Base-by-base conservation (phyloP, 2,888 invertebrate genomes). In the Mesorhabditis sp. region DNA sequence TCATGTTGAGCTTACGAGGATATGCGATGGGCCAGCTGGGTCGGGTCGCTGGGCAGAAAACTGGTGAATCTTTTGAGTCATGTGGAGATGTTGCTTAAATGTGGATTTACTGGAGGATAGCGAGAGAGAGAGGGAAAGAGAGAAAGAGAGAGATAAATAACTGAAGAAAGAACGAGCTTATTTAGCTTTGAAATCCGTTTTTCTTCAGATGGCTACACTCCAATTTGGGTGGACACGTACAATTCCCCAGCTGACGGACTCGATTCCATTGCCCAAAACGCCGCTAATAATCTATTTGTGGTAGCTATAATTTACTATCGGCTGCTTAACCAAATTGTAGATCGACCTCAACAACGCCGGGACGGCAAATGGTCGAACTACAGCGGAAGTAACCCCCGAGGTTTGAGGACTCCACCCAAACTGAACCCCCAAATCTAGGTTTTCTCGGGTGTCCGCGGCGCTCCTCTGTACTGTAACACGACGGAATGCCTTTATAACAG, bases 391-490 rank as follows among this genome's bases (percentile, higher is more conserved):
- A n/a, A n/a, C 58, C n/a, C 58, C 58, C 7, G 28, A 28, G 28
- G 28, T 28, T 28, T 1, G 28, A 28, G 28, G 28, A 28, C 28
- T 28, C 28, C 28, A 28, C 28, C 28, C 58, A 50, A 50, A 2
- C 58, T 13, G n/a, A 50, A 2, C 7, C 1, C 7, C 1, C 58
- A 50, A 50, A 0, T 50, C 2, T n/a, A 50, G 58, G 58, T 50
- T 13, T 2, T 50, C 58, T 10, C 7, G 10, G n/a, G n/a, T 2
- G 58, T 50, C n/a, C 58, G 58, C 2, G 58, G n/a, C 58, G 58
- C 58, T 50, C 58, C 58, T 2, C n/a, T 50, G 58, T 50, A 50
- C 58, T 50, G 58, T n/a, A 50, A 50, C n/a, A 50, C 58, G 58
- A 50, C 58, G 10, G 58, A 50, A 13, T 50, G 58, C 58, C n/a